Percentiles rank a stretch among this genome's conserved stretches.
Conservation (phyloP, 2,797 vertebrate genomes). For the Bovichtus diacanthus region DNA sequence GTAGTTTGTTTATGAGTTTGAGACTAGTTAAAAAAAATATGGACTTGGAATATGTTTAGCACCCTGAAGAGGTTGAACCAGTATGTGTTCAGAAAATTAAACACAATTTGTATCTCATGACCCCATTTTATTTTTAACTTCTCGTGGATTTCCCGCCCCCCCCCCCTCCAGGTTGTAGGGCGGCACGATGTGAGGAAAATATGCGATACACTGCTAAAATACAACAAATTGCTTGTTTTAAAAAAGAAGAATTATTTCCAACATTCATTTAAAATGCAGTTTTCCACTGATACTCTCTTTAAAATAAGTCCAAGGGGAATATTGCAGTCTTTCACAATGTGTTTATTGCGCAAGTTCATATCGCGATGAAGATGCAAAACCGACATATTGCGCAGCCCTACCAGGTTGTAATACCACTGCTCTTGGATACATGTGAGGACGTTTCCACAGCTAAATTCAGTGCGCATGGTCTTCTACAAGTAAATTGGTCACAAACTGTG, state of each 20-base stretch:
- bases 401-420: background rate
- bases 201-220: no score
- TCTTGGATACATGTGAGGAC: background rate
- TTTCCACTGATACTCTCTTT: no score
- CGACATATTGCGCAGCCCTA: no score
- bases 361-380: no score
- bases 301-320: no score
- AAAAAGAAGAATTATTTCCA: no score
- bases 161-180: no score
- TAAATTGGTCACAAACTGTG: constrained; percentile 2
- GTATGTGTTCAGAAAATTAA: background rate
- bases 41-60: background rate
- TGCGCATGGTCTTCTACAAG: background rate
- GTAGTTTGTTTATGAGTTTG: background rate
- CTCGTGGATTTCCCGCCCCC: background rate
- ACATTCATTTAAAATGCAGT: no score
- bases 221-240: no score
- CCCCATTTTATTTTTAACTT: background rate
- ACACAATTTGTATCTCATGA: background rate
- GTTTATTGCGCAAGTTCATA: no score
- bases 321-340: no score
- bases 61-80: background rate
- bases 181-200: no score
- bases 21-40: background rate
- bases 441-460: constrained; percentile 1